Conservation (phyloP, 2,888 invertebrate species). For the Villa cingulata region DNA sequence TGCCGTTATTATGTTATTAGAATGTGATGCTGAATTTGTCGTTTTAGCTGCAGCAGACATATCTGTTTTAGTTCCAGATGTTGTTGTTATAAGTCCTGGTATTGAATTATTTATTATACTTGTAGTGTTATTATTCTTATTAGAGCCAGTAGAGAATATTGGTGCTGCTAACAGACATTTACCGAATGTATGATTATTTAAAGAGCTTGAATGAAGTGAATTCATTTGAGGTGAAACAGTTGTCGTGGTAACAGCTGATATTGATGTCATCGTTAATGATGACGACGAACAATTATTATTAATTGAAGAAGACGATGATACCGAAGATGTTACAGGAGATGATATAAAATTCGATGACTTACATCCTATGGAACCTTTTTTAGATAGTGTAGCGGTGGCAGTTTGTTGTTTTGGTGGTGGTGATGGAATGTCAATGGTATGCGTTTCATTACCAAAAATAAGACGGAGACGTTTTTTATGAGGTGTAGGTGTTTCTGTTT, state of each 20-base stretch:
- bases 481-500: conserved; percentile 41
- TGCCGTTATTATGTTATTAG: too few species aligned
- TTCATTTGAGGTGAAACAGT: conserved; percentile 1
- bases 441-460: conserved; percentile 79
- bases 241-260: conserved; percentile 7
- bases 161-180: conserved; percentile 30
- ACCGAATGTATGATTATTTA: conserved; percentile 32
- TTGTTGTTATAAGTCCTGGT: conserved; percentile 2
- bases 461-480: conserved; percentile 74
- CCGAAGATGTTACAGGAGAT: conserved; percentile 13
- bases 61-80: background rate
- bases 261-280: conserved; percentile 17
- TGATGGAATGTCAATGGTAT: conserved; percentile 70
- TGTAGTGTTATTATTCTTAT: conserved; percentile 8
- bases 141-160: conserved; percentile 16
- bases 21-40: conserved; percentile 1
- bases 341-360: background rate
- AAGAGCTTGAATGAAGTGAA: conserved; percentile 13
- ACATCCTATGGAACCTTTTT: background rate
- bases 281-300: conserved; percentile 17
- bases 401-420: conserved; percentile 3
- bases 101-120: conserved; percentile 9
- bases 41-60: conserved; percentile 8
- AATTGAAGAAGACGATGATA: conserved; percentile 15
- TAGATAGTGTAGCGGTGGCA: background rate